phyloP scores from a whole-genome alignment of 2,797 vertebrate species.

The Aulostomus chinensis region DNA sequence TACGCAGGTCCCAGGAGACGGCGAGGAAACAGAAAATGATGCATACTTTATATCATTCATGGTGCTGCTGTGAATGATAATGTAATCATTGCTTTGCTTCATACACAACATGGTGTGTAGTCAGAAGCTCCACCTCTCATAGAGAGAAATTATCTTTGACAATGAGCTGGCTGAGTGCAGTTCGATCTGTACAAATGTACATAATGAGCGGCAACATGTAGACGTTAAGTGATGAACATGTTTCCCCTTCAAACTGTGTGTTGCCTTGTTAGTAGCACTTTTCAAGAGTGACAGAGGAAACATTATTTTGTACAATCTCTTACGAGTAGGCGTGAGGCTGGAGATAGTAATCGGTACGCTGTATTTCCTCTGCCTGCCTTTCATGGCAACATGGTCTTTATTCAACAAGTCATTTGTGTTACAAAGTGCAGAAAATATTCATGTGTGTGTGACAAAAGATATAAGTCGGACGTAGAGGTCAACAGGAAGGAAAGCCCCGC shows the following conservation, averaged over 20 bases:
- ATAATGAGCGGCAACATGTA: conserved; percentile 2
- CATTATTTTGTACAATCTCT: neutral
- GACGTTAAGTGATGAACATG: conserved; percentile 4
- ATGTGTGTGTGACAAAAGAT: conserved; percentile 8
- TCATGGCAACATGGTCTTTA: conserved; percentile 22
- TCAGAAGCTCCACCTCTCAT: conserved; percentile 5
- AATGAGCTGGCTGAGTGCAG: conserved; percentile 2
- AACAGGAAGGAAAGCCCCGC: conserved; percentile 2
- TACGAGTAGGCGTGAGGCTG: too few relatives aligned
- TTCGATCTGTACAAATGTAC: conserved; percentile 13
- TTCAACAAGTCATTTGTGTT: conserved; percentile 56
- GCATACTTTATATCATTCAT: conserved; percentile 34
- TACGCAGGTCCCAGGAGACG: conserved; percentile 31
- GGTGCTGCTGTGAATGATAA: conserved; percentile 44
- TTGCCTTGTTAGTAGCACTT: conserved; percentile 10
- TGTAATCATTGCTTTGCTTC: conserved; percentile 37
- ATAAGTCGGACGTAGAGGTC: conserved; percentile 29
- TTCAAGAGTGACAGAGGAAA: conserved; percentile 6
- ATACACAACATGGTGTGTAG: neutral
- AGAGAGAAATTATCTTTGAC: conserved; percentile 9
- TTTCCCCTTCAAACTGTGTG: conserved; percentile 8
- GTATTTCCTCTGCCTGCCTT: conserved; percentile 6
- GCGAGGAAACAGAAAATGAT: conserved; percentile 36
- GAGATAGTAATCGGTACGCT: neutral
- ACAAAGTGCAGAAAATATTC: conserved; percentile 30